These are phyloP conservation scores for Tupaia chinensis DNA, from an alignment of 2,113 vertebrate genomes.

Conservation along the genomic window DNA sequence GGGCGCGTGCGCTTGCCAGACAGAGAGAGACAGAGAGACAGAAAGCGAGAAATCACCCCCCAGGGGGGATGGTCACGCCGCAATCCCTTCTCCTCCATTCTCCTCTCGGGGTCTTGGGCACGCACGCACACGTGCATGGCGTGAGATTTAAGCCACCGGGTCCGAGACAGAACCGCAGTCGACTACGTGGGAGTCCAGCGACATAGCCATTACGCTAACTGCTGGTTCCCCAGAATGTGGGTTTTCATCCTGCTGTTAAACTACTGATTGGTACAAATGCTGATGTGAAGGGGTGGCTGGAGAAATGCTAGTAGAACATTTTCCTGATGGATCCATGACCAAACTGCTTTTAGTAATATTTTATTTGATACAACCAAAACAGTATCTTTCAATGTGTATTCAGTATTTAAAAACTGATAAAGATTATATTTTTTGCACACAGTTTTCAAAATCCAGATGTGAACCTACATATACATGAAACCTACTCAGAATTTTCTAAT, in stretches of 20 bases:
- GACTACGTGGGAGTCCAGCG: too few species aligned
- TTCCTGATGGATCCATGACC: background rate
- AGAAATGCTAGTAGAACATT: background rate
- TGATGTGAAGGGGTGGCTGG: background rate
- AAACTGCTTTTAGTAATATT: conserved; percentile 24
- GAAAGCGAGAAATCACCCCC: too few species aligned
- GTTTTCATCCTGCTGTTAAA: background rate
- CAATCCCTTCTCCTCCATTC: too few species aligned
- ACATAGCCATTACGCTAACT: too few species aligned
- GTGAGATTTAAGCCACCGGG: too few species aligned
- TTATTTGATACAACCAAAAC: conserved; percentile 1
- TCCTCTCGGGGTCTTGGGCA: too few species aligned
- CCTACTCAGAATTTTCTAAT: background rate
- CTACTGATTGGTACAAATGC: background rate
- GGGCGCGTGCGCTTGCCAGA: too few species aligned
- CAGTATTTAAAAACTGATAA: background rate
- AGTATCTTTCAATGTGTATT: conserved; percentile 4
- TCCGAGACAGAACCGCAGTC: too few species aligned
- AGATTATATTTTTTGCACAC: background rate
- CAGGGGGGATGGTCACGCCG: too few species aligned
- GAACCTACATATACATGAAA: background rate
- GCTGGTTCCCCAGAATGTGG: too few species aligned
- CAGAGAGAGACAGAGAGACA: too few species aligned
- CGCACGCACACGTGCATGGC: too few species aligned
- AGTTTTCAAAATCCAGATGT: conserved; percentile 37